Percentiles rank a stretch among this genome's conserved stretches.
Conservation (phyloP, 2,113 vertebrate species). For the Hypanus sabinus region DNA sequence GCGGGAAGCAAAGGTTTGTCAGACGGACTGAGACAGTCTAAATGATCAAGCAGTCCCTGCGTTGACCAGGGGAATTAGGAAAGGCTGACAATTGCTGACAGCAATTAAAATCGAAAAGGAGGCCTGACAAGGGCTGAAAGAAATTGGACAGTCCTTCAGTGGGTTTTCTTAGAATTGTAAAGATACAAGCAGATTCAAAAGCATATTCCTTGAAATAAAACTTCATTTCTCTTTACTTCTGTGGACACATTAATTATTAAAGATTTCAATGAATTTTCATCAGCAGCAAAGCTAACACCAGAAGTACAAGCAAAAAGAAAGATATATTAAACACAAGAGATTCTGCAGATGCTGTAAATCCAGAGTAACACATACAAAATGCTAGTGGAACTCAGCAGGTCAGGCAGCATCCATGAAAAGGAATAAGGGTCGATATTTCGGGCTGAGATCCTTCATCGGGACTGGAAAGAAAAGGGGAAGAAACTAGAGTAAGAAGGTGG, state of each 20-base stretch:
- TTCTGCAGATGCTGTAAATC: too few relatives aligned
- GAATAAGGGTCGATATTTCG: too few relatives aligned
- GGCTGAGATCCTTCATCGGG: too few relatives aligned
- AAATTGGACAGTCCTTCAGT: neutral
- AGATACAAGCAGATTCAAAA: neutral
- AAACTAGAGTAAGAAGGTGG: too few relatives aligned
- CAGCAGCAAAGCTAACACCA: neutral
- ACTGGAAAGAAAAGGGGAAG: too few relatives aligned
- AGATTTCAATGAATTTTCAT: conserved; percentile 2
- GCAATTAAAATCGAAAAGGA: neutral
- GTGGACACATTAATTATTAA: neutral
- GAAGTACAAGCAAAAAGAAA: neutral
- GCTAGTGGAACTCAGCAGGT: too few relatives aligned
- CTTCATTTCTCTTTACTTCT: neutral
- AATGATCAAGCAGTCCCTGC: neutral
- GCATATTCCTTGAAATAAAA: neutral
- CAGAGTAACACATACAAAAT: too few relatives aligned
- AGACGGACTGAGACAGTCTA: neutral
- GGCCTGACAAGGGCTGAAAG: neutral
- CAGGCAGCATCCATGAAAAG: too few relatives aligned
- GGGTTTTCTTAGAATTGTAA: neutral
- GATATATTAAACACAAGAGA: too few relatives aligned
- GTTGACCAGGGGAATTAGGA: neutral
- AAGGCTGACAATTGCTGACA: neutral
- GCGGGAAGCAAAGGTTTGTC: neutral